Evolutionary conservation across 2,888 invertebrate species (phyloP).

Genomic region (Uropetala carovei): DNA sequence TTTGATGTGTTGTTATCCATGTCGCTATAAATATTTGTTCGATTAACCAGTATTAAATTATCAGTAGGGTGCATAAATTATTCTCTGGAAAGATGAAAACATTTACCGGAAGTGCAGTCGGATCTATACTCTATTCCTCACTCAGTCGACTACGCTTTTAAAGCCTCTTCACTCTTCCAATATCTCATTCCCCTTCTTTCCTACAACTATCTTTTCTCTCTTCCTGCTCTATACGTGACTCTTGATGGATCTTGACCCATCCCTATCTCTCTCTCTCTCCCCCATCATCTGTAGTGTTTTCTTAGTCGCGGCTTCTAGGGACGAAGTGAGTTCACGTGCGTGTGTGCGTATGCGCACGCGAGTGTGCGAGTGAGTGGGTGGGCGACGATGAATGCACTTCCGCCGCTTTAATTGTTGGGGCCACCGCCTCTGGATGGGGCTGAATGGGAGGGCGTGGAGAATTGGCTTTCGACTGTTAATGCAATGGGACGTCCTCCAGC

Average conservation of each 20-base stretch:
- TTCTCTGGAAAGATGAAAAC: not conserved
- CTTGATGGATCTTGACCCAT: no score
- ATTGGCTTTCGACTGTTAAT: conserved; percentile 2
- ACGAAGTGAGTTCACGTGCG: not conserved
- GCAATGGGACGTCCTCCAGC: conserved; percentile 8
- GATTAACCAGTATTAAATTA: no score
- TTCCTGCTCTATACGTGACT: not conserved
- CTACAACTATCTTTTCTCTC: not conserved
- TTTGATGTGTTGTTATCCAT: no score
- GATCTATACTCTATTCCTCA: not conserved
- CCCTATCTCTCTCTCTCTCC: no score
- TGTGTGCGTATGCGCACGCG: not conserved
- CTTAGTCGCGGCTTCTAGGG: not conserved
- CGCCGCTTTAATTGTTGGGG: not conserved
- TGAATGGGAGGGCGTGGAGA: conserved; percentile 19
- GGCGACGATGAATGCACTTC: not conserved
- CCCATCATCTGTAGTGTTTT: no score
- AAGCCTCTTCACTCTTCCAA: no score
- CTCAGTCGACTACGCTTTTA: not conserved
- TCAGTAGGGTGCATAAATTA: no score
- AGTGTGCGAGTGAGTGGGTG: not conserved
- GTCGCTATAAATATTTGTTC: no score
- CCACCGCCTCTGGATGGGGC: not conserved
- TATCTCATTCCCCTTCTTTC: not conserved
- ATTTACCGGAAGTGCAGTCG: not conserved